A percentile compares a stretch with the other conserved stretches of the same genome.
These are phyloP conservation scores for Mastacembelus armatus DNA, from an alignment of 2,797 vertebrate genomes.

Conservation along the genomic window DNA sequence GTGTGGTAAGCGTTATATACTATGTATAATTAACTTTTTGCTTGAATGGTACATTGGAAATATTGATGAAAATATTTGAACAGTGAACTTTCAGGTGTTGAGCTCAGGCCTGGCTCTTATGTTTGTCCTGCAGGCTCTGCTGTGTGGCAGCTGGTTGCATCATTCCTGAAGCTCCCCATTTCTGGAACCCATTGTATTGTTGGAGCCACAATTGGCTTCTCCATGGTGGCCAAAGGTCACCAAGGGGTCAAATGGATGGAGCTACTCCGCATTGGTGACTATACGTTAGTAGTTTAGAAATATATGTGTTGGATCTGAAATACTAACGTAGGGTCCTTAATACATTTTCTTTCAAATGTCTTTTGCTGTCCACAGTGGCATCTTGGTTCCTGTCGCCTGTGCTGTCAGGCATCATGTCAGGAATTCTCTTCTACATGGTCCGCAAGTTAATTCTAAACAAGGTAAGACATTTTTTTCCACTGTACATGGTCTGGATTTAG, in stretches of 20 bases:
- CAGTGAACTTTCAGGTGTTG: neutral
- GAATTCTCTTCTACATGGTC: slow-evolving; percentile 91
- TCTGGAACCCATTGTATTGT: slow-evolving; percentile 99
- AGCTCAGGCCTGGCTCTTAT: neutral
- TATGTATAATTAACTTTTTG: no score
- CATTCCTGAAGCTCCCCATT: slow-evolving; percentile 96
- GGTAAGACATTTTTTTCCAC: slow-evolving; percentile 77
- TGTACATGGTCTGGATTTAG: neutral
- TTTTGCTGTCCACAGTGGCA: slow-evolving; percentile 81
- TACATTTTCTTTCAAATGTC: slow-evolving; percentile 11
- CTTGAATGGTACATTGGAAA: neutral
- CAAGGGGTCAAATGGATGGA: slow-evolving; percentile 93
- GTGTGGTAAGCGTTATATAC: slow-evolving; percentile 84
- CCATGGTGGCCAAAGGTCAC: slow-evolving; percentile 91
- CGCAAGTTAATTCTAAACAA: slow-evolving; percentile 91
- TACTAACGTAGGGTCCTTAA: neutral
- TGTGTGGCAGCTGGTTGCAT: slow-evolving; percentile 94
- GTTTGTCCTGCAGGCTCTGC: slow-evolving; percentile 88
- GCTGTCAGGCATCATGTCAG: slow-evolving; percentile 95
- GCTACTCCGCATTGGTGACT: slow-evolving; percentile 92
- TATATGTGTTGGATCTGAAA: neutral
- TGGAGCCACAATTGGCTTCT: slow-evolving; percentile 97
- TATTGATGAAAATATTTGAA: neutral
- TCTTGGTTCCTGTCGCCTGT: slow-evolving; percentile 98
- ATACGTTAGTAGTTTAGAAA: neutral